These are phyloP conservation scores for Microplitis mediator DNA, from an alignment of 1,140 invertebrate species.

Conservation along the genomic window DNA sequence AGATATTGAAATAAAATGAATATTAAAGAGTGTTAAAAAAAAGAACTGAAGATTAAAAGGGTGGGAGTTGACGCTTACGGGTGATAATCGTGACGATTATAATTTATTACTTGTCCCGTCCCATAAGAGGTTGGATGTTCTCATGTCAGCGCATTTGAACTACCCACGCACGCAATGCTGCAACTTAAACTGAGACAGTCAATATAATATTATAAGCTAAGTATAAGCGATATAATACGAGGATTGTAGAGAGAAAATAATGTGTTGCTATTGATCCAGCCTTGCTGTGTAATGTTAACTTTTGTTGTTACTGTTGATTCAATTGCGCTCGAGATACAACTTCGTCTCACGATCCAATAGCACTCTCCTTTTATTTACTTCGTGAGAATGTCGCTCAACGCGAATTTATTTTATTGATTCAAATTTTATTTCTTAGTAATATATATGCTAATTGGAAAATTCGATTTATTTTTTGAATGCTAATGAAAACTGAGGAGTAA, in stretches of 20 bases:
- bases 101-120: slow-evolving; percentile 51
- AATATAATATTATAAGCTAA: not conserved
- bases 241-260: not conserved
- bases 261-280: not conserved
- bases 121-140: slow-evolving; percentile 45
- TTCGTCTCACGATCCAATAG: slow-evolving; percentile 21
- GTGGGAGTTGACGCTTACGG: slow-evolving; percentile 30
- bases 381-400: slow-evolving; percentile 6
- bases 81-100: slow-evolving; percentile 51
- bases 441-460: not conserved
- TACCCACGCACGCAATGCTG: slow-evolving; percentile 17
- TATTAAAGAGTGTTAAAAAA: not conserved
- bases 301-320: not conserved
- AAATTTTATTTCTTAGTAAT: not conserved
- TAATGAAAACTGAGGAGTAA: not conserved
- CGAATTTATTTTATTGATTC: slow-evolving; percentile 15
- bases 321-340: slow-evolving; percentile 9
- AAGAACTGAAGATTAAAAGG: not conserved
- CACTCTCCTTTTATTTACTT: slow-evolving; percentile 5
- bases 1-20: not conserved
- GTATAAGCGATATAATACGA: not conserved
- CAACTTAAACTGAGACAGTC: slow-evolving; percentile 1
- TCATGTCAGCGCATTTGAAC: slow-evolving; percentile 36
- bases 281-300: not conserved
- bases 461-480: not conserved